phyloP scores from a whole-genome alignment of 2,113 vertebrate genomes.

The Sorex araneus region DNA sequence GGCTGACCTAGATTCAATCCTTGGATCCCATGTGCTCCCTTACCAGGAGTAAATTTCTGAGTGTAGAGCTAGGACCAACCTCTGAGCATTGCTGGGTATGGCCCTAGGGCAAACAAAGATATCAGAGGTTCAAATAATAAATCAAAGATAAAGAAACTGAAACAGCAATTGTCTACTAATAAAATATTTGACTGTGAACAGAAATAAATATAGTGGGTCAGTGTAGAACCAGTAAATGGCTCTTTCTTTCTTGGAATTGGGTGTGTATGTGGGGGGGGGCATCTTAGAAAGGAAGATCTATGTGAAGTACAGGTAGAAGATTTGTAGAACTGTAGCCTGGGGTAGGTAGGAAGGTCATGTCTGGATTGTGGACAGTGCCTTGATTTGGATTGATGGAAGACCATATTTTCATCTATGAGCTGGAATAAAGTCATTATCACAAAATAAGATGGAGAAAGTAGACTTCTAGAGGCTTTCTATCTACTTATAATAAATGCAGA shows the following conservation, averaged over 20 bases:
- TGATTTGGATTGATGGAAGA: constrained; percentile 45
- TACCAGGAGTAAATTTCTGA: too few species aligned
- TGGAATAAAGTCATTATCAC: background rate
- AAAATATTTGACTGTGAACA: background rate
- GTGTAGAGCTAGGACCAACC: too few species aligned
- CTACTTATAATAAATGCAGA: background rate
- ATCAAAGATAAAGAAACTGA: background rate
- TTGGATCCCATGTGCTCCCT: too few species aligned
- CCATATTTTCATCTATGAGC: too few species aligned
- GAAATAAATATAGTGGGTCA: background rate
- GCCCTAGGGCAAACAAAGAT: background rate
- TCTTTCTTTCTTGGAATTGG: constrained; percentile 2
- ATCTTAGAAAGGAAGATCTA: constrained; percentile 4
- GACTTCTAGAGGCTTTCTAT: background rate
- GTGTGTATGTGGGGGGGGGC: background rate
- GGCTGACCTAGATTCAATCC: too few species aligned
- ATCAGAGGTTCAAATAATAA: background rate
- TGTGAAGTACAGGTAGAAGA: background rate
- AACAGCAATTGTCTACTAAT: background rate
- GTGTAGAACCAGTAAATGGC: background rate
- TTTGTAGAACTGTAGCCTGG: background rate
- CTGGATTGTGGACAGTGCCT: background rate
- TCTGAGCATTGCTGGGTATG: too few species aligned
- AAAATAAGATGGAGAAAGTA: background rate
- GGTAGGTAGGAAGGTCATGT: background rate